These are phyloP conservation scores for Hippocampus abdominalis DNA, from an alignment of 2,113 vertebrate species.

Conservation along the genomic window DNA sequence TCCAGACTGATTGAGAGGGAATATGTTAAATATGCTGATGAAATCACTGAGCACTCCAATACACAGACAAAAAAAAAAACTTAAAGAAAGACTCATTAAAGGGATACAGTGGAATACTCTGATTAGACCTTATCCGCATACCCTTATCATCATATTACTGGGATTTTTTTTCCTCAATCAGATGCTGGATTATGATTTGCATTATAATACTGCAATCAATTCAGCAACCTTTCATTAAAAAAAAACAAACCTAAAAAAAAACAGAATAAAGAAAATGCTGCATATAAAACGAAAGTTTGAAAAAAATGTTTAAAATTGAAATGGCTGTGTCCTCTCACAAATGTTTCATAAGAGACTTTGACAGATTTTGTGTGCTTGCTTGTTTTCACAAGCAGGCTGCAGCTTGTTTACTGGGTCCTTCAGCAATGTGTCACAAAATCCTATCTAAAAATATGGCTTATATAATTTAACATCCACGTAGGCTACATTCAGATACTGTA, in stretches of 20 bases:
- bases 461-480: neutral
- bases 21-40: constrained; percentile 50
- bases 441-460: neutral
- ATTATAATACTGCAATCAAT: constrained; percentile 55
- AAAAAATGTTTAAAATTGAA: constrained; percentile 26
- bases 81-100: constrained; percentile 56
- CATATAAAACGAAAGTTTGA: constrained; percentile 34
- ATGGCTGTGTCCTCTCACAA: constrained; percentile 29
- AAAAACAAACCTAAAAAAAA: constrained; percentile 19
- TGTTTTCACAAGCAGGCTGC: neutral
- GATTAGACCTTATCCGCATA: constrained; percentile 63
- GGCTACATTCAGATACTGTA: neutral
- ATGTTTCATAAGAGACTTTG: constrained; percentile 32
- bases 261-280: constrained; percentile 42
- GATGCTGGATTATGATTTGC: constrained; percentile 54
- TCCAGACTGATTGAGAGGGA: constrained; percentile 53
- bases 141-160: constrained; percentile 60
- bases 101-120: constrained; percentile 42
- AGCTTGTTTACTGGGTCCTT: constrained; percentile 1
- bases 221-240: constrained; percentile 41
- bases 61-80: constrained; percentile 18
- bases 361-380: constrained; percentile 19
- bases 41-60: constrained; percentile 21
- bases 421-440: neutral
- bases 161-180: constrained; percentile 54